Evolutionary conservation across 2,797 vertebrate genomes (phyloP).

Genomic region (Saxicola maurus): DNA sequence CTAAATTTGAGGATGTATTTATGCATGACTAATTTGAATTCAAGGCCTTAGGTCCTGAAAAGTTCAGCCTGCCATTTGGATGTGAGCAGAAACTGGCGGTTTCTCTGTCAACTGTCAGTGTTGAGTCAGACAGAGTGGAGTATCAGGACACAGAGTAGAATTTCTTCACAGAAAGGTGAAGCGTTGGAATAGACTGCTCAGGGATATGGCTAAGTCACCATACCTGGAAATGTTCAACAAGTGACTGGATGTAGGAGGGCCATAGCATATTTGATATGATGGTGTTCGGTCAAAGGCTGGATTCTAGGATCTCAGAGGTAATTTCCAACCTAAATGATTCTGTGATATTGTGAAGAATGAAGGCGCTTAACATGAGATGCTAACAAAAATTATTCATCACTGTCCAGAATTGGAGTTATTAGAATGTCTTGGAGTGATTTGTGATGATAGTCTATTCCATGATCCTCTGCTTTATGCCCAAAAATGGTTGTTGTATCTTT

Average conservation of each 20-base stretch:
- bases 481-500: not conserved
- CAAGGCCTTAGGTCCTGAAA: not conserved
- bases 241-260: not conserved
- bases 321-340: not conserved
- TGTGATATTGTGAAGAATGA: not conserved
- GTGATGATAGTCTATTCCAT: not conserved
- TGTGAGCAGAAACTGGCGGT: not conserved
- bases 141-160: not conserved
- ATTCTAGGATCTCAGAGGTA: not conserved
- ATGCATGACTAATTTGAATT: not conserved
- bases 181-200: not conserved
- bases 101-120: not conserved
- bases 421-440: not conserved
- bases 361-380: not conserved
- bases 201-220: not conserved
- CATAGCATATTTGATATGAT: no score
- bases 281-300: not conserved
- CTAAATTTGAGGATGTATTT: not conserved
- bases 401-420: not conserved
- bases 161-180: not conserved
- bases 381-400: not conserved
- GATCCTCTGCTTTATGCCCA: not conserved
- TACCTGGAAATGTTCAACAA: not conserved
- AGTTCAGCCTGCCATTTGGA: not conserved
- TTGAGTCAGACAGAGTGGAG: not conserved